These are phyloP conservation scores for Apocrypta bakeri DNA, from an alignment of 1,140 invertebrate genomes.

Conservation along the genomic window DNA sequence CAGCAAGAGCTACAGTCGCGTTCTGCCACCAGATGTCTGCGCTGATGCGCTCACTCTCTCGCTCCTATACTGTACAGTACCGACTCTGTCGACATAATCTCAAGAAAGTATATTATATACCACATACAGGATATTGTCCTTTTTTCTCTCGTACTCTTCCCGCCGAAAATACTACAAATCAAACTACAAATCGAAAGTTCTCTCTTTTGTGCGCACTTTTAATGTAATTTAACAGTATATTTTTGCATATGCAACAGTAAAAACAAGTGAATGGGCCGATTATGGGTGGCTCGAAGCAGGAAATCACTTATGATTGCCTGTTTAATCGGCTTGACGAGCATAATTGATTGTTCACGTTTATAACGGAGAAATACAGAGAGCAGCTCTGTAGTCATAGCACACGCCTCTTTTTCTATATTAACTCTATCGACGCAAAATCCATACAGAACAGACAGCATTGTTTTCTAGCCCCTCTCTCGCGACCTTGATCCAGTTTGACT, in stretches of 20 bases:
- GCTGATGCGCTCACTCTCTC: neutral
- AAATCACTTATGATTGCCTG: slow-evolving; percentile 53
- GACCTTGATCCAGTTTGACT: slow-evolving; percentile 24
- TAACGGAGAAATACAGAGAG: neutral
- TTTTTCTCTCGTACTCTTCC: neutral
- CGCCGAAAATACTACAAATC: neutral
- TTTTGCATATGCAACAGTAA: slow-evolving; percentile 8
- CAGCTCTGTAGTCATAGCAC: neutral
- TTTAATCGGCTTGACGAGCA: slow-evolving; percentile 49
- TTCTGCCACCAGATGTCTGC: neutral
- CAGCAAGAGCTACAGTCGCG: neutral
- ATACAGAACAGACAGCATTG: neutral
- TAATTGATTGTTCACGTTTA: slow-evolving; percentile 40
- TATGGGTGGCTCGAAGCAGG: slow-evolving; percentile 50
- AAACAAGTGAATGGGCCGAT: too few relatives aligned
- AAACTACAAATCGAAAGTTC: neutral
- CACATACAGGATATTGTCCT: too few relatives aligned
- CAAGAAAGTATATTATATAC: too few relatives aligned
- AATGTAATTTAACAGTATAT: neutral
- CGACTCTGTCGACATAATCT: neutral
- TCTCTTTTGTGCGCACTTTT: neutral
- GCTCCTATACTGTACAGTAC: neutral
- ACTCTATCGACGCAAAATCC: neutral
- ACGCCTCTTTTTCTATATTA: neutral
- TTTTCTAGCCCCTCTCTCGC: neutral